These are phyloP conservation scores for Helicolenus hilgendorfi DNA, from an alignment of 2,797 vertebrate genomes.

Conservation along the genomic window DNA sequence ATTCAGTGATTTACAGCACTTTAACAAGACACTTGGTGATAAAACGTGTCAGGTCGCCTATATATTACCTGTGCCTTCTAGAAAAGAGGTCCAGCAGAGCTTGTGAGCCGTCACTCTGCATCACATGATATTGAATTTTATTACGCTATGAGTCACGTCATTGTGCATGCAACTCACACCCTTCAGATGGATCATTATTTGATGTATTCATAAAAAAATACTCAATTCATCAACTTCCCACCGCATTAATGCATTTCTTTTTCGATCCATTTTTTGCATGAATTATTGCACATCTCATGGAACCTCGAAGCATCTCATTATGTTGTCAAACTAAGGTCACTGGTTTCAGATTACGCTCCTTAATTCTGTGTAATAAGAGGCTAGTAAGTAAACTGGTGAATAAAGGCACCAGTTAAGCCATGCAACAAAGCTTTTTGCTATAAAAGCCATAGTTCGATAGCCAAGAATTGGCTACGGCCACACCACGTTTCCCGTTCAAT, in stretches of 20 bases:
- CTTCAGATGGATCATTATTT: not conserved
- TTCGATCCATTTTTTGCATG: not conserved
- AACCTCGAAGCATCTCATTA: not conserved
- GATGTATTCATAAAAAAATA: not conserved
- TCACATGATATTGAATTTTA: not conserved
- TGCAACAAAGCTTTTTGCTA: not conserved
- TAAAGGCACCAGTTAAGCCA: not conserved
- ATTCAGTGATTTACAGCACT: not conserved
- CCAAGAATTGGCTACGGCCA: fast-evolving
- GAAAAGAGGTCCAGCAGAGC: too few species aligned
- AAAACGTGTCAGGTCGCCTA: not conserved
- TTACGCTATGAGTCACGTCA: not conserved
- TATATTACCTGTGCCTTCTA: too few species aligned
- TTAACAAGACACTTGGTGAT: not conserved
- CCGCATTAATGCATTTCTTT: not conserved
- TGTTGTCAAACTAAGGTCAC: not conserved
- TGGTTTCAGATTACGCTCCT: not conserved
- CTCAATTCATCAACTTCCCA: not conserved
- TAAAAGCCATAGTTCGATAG: not conserved
- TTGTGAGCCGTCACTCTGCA: not conserved
- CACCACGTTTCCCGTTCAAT: not conserved
- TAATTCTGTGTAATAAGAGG: not conserved
- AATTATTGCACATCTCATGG: not conserved
- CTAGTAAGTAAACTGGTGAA: not conserved
- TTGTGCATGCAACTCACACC: not conserved